phyloP scores from a whole-genome alignment of 2,113 vertebrate genomes.

The Scalopus aquaticus region DNA sequence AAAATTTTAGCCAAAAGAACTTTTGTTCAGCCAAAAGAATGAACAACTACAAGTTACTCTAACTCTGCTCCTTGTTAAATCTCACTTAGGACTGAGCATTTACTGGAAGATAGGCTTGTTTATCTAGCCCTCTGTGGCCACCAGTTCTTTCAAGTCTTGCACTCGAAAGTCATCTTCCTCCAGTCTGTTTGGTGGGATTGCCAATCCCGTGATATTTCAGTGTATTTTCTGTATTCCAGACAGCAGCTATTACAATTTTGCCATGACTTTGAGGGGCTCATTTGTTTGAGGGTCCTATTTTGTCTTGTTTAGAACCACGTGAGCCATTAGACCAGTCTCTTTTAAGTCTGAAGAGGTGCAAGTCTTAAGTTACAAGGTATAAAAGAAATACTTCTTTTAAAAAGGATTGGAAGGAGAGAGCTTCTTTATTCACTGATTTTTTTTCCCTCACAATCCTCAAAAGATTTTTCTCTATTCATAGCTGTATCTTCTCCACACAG shows the following conservation, averaged over 20 bases:
- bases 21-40: constrained; percentile 51
- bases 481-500: constrained; percentile 91
- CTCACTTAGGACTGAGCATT: background rate
- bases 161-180: background rate
- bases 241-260: background rate
- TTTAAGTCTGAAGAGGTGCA: background rate
- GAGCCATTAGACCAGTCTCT: background rate
- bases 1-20: no score
- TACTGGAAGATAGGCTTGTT: background rate
- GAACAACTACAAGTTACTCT: constrained; percentile 55
- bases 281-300: background rate
- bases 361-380: background rate
- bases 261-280: background rate
- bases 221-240: background rate
- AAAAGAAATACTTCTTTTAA: constrained; percentile 5
- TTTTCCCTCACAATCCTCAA: constrained; percentile 89
- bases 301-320: background rate
- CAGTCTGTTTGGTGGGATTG: background rate
- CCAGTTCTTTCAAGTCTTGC: background rate
- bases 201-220: constrained; percentile 29
- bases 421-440: constrained; percentile 85
- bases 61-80: background rate
- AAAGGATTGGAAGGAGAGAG: background rate
- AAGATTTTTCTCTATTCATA: constrained; percentile 89
- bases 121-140: background rate